Evolutionary conservation across 2,797 vertebrate genomes (phyloP), one percentile per base, ranked within the genome.

Genomic region (Fistularia tabacaria): DNA sequence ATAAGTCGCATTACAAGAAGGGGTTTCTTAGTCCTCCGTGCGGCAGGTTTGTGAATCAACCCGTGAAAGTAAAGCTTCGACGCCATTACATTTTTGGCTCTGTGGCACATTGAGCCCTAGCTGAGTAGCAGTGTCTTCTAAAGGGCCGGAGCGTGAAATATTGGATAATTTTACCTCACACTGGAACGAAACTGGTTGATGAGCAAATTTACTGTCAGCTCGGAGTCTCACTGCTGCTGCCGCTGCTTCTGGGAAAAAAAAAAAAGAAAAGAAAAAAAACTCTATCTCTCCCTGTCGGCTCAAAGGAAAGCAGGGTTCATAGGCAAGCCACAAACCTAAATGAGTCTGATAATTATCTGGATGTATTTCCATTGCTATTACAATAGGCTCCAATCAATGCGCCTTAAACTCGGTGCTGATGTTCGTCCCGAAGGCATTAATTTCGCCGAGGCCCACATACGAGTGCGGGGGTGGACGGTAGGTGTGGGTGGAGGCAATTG

Each of bases 121-220:
- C 73, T 80, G 77, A 76, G 76, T 62, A 72, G 75, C 49, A 40
- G 48, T 68, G 62, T 78, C 80, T 82, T 83, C 78, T 78, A 80
- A 76, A 81, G 72, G 59, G 69, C 78, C 72, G 71, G 72, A 84
- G 75, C 61, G 64, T 85, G 82, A 86, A 79, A 69, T 76, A 79
- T 74, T 63, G 57, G 61, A 74, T 83, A 71, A 85, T 88, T 85
- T 81, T 69, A 79, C 79, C 67, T 81, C 77, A 59, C 64, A 62
- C 71, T 72, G 79, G 79, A 85, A 82, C 82, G 68, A 82, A 85
- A 80, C 54, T 40, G 64, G 77, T 69, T 82, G 84, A 87, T 83
- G 82, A 83, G 76, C 80, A 74, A 82, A 85, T 84, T 79, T 77
- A 75, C 65, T 65, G 80, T 71, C 68, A 67, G 73, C 71, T 73